A percentile compares a stretch with the other conserved stretches of the same genome.
These are phyloP conservation scores for Psilopsiagon aurifrons DNA, from an alignment of 2,113 vertebrate species.

Conservation along the genomic window DNA sequence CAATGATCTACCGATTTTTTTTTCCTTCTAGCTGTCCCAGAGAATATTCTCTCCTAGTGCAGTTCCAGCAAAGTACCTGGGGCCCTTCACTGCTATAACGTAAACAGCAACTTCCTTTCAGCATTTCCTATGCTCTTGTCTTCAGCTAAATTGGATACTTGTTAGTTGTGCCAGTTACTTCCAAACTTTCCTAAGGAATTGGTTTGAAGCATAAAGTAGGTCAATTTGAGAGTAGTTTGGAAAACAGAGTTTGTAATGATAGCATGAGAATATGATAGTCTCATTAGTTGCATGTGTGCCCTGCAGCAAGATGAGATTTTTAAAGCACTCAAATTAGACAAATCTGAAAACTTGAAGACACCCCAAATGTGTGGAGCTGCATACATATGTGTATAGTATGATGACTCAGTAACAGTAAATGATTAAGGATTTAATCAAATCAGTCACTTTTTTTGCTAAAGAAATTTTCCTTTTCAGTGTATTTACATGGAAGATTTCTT, in stretches of 20 bases:
- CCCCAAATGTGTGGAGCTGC: neutral
- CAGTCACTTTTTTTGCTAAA: neutral
- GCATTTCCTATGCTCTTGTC: neutral
- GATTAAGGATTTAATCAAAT: neutral
- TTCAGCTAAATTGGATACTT: neutral
- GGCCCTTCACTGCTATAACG: neutral
- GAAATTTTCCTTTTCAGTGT: neutral
- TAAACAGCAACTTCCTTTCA: neutral
- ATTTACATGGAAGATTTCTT: neutral
- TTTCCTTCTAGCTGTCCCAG: neutral
- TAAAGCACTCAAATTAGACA: neutral
- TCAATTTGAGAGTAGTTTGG: neutral
- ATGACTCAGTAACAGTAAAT: neutral
- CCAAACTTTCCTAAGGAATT: neutral
- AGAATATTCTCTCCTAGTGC: neutral
- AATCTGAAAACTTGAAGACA: neutral
- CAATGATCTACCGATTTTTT: neutral
- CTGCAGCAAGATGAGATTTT: neutral
- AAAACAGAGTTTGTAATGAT: neutral
- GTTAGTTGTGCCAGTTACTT: neutral
- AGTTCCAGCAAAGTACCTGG: neutral
- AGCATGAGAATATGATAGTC: neutral
- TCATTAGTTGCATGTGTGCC: neutral
- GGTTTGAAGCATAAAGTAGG: neutral
- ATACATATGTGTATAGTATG: neutral